Evolutionary conservation across 2,888 invertebrate species (phyloP).

Genomic region (Unio delphinus): DNA sequence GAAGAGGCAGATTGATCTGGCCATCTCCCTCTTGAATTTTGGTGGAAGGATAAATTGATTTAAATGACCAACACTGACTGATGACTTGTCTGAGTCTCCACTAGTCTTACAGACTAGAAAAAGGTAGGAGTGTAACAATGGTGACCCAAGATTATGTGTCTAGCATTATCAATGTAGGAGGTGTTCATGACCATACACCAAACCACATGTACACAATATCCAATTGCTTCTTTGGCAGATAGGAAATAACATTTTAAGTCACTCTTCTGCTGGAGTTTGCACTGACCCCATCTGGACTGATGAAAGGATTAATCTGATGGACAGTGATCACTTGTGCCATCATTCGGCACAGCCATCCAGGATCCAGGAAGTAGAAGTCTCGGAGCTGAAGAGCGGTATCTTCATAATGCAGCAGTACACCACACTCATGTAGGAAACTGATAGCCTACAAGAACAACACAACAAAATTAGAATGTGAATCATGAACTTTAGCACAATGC

Average conservation of each 20-base stretch:
- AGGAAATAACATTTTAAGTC: not conserved
- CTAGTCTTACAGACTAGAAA: too few species aligned
- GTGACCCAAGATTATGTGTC: too few species aligned
- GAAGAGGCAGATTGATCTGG: too few species aligned
- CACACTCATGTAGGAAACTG: conserved; percentile 64
- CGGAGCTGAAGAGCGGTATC: conserved; percentile 60
- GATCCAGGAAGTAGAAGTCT: conserved; percentile 67
- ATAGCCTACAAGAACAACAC: conserved; percentile 4
- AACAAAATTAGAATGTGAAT: not conserved
- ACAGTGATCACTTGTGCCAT: conserved; percentile 68
- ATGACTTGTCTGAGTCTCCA: too few species aligned
- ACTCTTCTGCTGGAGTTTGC: not conserved
- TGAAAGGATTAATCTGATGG: conserved; percentile 65
- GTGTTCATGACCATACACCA: too few species aligned
- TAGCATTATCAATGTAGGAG: too few species aligned
- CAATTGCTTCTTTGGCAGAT: not conserved
- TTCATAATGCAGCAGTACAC: conserved; percentile 65
- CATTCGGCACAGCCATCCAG: conserved; percentile 68
- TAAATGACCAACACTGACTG: too few species aligned
- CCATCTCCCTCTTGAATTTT: too few species aligned
- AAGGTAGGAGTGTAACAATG: too few species aligned
- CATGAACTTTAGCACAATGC: too few species aligned
- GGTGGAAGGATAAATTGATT: too few species aligned
- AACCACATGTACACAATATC: not conserved
- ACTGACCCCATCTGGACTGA: conserved; percentile 60